phyloP scores from a whole-genome alignment of 2,113 vertebrate species.

The Hydrochoerus hydrochaeris region DNA sequence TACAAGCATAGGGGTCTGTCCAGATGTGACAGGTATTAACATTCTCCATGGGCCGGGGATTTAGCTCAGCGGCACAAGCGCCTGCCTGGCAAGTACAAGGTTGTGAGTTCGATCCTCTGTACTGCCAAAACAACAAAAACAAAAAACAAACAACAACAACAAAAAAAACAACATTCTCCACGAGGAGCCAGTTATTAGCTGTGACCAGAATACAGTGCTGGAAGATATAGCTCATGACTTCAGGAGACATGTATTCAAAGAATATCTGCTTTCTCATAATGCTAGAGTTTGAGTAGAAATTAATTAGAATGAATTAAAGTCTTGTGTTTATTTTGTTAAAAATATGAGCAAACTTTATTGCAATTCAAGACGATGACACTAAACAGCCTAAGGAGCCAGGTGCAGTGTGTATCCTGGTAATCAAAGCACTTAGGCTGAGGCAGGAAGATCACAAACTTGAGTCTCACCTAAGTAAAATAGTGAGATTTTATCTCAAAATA shows the following conservation, averaged over 20 bases:
- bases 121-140: no score
- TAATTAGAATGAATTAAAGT: constrained; percentile 43
- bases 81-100: no score
- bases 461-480: neutral
- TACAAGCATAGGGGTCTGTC: neutral
- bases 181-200: neutral
- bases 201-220: neutral
- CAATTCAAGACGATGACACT: constrained; percentile 19
- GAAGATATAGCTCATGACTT: neutral
- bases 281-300: neutral
- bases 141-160: no score
- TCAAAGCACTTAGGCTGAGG: neutral
- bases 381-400: neutral
- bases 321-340: neutral
- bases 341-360: constrained; percentile 16
- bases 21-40: neutral
- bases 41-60: no score
- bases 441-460: neutral
- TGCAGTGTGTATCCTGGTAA: neutral
- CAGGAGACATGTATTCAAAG: neutral
- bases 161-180: neutral
- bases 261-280: neutral
- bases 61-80: no score
- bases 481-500: neutral
- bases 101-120: no score